phyloP scores from a whole-genome alignment of 2,797 vertebrate species.

The Brachyalestes nurse region DNA sequence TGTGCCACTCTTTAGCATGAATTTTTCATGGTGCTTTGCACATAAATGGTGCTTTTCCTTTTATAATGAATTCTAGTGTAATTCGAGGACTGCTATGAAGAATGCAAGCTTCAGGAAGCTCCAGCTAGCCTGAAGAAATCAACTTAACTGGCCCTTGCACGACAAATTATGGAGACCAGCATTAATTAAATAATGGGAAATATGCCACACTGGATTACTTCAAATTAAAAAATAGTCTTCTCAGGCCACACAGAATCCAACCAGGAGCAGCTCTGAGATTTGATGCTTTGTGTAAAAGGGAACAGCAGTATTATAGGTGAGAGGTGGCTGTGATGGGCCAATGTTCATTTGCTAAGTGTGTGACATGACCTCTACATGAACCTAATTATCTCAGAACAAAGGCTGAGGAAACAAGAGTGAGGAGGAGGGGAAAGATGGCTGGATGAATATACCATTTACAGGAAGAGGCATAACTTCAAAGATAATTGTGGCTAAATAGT shows the following conservation, averaged over 20 bases:
- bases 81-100: not conserved
- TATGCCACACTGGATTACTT: slow-evolving; percentile 1
- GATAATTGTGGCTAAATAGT: slow-evolving; percentile 27
- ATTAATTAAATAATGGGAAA: slow-evolving; percentile 1
- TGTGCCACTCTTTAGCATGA: not conserved
- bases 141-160: not conserved
- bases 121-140: not conserved
- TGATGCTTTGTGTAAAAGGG: slow-evolving; percentile 1
- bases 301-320: slow-evolving; percentile 20
- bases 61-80: slow-evolving; percentile 14
- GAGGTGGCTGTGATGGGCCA: not conserved
- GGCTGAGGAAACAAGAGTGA: not conserved
- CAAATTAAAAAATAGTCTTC: not conserved
- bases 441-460: slow-evolving; percentile 35
- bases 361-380: slow-evolving; percentile 46
- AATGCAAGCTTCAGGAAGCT: not conserved
- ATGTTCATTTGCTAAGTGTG: slow-evolving; percentile 50
- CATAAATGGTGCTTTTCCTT: not conserved
- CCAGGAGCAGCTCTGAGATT: slow-evolving; percentile 4
- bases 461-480: slow-evolving; percentile 20
- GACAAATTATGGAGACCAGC: not conserved
- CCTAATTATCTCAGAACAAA: slow-evolving; percentile 47
- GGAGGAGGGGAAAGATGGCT: not conserved
- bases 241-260: not conserved
- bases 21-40: not conserved